Conservation (phyloP, 2,888 invertebrate genomes). For the Thereva nobilitata region DNA sequence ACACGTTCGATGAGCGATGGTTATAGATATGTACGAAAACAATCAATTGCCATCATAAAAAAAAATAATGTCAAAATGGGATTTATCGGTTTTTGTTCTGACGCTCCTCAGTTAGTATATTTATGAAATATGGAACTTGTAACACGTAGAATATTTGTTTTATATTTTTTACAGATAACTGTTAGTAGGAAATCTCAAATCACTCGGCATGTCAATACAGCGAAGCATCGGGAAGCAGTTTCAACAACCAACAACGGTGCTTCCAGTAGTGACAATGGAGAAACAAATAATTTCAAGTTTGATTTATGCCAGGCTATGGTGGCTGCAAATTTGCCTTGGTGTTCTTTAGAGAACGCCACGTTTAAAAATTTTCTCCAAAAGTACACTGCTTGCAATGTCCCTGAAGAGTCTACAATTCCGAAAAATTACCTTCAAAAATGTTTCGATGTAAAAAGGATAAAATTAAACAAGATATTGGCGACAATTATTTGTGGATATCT, state of each 20-base stretch:
- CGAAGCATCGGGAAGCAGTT: not conserved
- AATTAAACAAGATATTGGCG: constrained; percentile 5
- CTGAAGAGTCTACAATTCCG: too few relatives aligned
- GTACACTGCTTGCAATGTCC: too few relatives aligned
- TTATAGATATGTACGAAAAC: too few relatives aligned
- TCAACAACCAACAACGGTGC: not conserved
- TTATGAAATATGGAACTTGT: too few relatives aligned
- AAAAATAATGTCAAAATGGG: too few relatives aligned
- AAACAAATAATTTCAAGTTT: not conserved
- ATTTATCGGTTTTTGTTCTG: too few relatives aligned
- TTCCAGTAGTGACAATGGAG: not conserved
- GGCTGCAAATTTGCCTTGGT: constrained; percentile 1
- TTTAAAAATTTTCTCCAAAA: not conserved
- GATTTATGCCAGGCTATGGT: constrained; percentile 14
- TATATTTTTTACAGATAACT: not conserved
- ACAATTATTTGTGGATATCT: not conserved
- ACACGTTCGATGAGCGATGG: too few relatives aligned
- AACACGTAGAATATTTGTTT: not conserved
- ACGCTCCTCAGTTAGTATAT: too few relatives aligned
- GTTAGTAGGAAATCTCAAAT: constrained; percentile 3
- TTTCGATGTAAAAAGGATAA: not conserved
- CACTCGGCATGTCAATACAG: not conserved
- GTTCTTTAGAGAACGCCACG: not conserved
- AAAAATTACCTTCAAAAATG: too few relatives aligned
- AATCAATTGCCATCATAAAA: too few relatives aligned